Evolutionary conservation across 1,140 invertebrate genomes (phyloP).

Genomic region (Melipona quadrifasciata): DNA sequence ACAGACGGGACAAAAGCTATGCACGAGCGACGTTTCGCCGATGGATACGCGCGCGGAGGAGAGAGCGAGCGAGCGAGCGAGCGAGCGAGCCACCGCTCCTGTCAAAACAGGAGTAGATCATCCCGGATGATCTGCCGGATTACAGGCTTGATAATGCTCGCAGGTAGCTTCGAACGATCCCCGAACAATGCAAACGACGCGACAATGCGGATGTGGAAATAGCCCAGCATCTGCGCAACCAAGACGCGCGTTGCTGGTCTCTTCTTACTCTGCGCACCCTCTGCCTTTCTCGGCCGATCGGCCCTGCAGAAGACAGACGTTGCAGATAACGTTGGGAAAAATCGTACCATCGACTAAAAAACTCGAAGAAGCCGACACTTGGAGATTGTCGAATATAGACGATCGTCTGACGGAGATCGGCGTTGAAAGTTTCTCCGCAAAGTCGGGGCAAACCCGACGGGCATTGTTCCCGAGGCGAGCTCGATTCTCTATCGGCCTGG

Average conservation of each 20-base stretch:
- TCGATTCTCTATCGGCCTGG: background rate
- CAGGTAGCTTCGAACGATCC: conserved; percentile 36
- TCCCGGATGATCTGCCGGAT: conserved; percentile 70
- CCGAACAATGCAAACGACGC: conserved; percentile 6
- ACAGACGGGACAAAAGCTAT: conserved; percentile 23
- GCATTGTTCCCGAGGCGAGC: background rate
- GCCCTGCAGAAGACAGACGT: background rate
- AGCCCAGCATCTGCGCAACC: background rate
- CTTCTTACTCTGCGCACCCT: no score
- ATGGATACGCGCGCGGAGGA: no score
- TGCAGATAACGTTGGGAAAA: background rate
- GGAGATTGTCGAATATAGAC: no score
- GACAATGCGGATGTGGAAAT: conserved; percentile 15
- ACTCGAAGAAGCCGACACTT: no score
- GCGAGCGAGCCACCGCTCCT: conserved; percentile 46
- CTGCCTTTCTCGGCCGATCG: background rate
- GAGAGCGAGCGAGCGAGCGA: no score
- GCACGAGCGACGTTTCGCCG: background rate
- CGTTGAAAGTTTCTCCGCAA: background rate
- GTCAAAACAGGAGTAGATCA: conserved; percentile 75
- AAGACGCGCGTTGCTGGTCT: no score
- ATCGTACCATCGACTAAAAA: background rate
- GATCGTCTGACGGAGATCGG: background rate
- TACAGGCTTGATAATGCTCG: conserved; percentile 52
- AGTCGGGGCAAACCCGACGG: background rate